Conservation (phyloP, 2,797 vertebrate genomes). For the Cetoscarus ocellatus region DNA sequence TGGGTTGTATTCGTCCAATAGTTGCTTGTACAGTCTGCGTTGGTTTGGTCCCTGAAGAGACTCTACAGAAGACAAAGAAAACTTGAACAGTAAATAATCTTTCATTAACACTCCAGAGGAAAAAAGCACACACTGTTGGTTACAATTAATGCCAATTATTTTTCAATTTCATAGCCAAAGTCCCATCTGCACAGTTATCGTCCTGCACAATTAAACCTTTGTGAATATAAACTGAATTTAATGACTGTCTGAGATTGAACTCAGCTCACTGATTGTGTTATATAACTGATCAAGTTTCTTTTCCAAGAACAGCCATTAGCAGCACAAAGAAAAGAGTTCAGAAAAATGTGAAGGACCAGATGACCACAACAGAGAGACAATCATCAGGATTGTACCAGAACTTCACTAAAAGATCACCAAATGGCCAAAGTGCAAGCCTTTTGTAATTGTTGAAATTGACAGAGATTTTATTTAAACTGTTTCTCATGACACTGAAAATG, state of each 20-base stretch:
- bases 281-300: neutral
- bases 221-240: neutral
- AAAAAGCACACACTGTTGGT: neutral
- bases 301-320: neutral
- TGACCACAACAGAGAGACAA: neutral
- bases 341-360: neutral
- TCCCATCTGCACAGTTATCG: neutral
- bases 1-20: conserved; percentile 77
- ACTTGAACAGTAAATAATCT: neutral
- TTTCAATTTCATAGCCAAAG: neutral
- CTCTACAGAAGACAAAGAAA: conserved; percentile 58
- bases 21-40: conserved; percentile 70
- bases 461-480: too few relatives aligned
- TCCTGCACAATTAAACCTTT: neutral
- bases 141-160: neutral
- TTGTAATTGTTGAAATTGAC: too few relatives aligned
- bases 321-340: too few relatives aligned
- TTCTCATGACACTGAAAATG: too few relatives aligned
- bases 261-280: neutral
- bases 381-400: too few relatives aligned
- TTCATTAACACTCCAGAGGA: neutral
- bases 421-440: too few relatives aligned
- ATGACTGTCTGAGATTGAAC: neutral
- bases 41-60: conserved; percentile 80
- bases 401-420: too few relatives aligned